These are phyloP conservation scores for Dastarcus helophoroides DNA, from an alignment of 2,888 invertebrate species.

Conservation along the genomic window DNA sequence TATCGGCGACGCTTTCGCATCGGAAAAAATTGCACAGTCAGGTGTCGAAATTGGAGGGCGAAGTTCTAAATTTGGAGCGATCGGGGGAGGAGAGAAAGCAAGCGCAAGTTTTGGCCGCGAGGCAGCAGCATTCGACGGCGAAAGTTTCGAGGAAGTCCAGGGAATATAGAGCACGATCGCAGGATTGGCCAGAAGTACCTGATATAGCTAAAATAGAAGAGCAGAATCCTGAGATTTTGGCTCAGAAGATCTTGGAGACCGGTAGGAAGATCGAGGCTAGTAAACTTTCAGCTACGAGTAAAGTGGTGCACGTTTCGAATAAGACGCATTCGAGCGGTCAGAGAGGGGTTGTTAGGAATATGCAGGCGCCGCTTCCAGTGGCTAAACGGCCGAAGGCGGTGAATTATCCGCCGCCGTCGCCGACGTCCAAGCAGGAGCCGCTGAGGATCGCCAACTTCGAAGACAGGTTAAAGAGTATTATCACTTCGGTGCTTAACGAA, in stretches of 20 bases:
- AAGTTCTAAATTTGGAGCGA: conserved; percentile 64
- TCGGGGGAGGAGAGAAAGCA: conserved; percentile 52
- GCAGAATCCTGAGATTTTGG: conserved; percentile 80
- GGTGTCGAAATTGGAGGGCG: conserved; percentile 66
- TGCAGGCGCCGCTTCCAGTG: conserved; percentile 30
- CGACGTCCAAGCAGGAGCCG: conserved; percentile 49
- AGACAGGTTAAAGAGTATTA: conserved; percentile 77
- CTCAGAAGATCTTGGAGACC: conserved; percentile 81
- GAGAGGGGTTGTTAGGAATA: conserved; percentile 26
- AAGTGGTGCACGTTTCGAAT: conserved; percentile 18
- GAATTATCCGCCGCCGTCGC: conserved; percentile 13
- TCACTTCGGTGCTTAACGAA: conserved; percentile 76
- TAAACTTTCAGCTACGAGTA: conserved; percentile 40
- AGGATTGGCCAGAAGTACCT: conserved; percentile 87
- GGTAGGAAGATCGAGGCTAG: conserved; percentile 83
- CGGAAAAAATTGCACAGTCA: conserved; percentile 76
- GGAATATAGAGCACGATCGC: conserved; percentile 68
- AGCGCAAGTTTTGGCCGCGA: conserved; percentile 21
- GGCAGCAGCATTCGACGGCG: conserved; percentile 27
- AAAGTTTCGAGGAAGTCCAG: conserved; percentile 47
- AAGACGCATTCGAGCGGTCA: conserved; percentile 17
- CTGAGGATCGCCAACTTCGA: conserved; percentile 80
- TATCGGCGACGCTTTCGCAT: conserved; percentile 71
- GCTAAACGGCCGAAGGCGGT: conserved; percentile 26
- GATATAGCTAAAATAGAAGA: conserved; percentile 85